phyloP scores from a whole-genome alignment of 2,113 vertebrate genomes.

The Notiomystis cincta region DNA sequence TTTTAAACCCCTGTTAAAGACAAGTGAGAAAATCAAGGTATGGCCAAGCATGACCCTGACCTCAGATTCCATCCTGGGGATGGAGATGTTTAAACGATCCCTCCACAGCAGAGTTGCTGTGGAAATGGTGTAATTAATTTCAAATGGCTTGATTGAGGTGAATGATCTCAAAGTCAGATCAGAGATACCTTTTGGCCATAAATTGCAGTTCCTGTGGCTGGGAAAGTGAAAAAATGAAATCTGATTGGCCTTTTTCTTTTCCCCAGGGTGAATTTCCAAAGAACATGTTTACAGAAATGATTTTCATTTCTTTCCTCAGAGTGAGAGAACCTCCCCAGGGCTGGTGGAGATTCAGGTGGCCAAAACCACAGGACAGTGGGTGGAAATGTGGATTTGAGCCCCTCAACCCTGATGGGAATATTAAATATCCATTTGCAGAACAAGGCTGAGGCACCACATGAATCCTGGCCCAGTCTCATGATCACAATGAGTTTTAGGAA shows the following conservation, averaged over 20 bases:
- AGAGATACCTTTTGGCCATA: neutral
- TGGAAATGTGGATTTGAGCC: neutral
- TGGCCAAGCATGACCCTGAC: neutral
- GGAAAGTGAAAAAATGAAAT: accelerated
- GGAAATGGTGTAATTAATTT: neutral
- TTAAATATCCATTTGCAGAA: neutral
- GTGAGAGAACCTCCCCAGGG: accelerated
- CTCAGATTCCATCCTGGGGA: neutral
- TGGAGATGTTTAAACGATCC: neutral
- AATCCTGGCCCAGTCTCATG: neutral
- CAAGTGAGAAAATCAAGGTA: neutral
- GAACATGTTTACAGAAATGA: accelerated
- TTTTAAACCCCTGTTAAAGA: neutral
- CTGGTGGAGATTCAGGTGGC: neutral
- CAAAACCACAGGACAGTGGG: neutral
- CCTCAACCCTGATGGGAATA: neutral
- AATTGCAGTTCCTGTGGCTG: accelerated
- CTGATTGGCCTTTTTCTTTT: too few relatives aligned
- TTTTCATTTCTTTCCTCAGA: accelerated
- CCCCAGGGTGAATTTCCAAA: neutral
- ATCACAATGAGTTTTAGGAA: neutral
- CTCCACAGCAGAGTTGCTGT: neutral
- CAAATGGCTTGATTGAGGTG: neutral
- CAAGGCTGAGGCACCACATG: accelerated
- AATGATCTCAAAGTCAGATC: neutral